A percentile compares a stretch with the other conserved stretches of the same genome.
These are phyloP conservation scores for Metopia argyrocephala DNA, from an alignment of 2,888 invertebrate species.

Conservation along the genomic window DNA sequence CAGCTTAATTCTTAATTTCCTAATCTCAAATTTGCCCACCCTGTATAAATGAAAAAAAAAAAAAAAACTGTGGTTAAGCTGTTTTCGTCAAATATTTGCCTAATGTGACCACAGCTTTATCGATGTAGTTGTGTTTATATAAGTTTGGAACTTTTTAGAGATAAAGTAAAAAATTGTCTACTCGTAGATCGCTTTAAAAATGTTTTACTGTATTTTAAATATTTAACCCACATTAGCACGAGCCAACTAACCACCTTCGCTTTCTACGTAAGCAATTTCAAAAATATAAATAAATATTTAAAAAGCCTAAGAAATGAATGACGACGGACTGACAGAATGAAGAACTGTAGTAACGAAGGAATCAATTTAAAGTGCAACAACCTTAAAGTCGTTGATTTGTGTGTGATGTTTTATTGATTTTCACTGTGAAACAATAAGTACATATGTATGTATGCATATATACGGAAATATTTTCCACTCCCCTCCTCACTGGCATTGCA, in stretches of 20 bases:
- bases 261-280: neutral
- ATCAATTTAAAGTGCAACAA: conserved; percentile 62
- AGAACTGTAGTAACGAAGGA: conserved; percentile 55
- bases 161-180: no score
- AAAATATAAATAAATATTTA: neutral
- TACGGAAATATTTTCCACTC: neutral
- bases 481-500: neutral
- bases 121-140: no score
- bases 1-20: no score
- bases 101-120: no score
- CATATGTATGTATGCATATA: neutral
- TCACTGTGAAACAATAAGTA: conserved; percentile 3
- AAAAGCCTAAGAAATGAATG: no score
- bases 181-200: no score
- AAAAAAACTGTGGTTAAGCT: no score
- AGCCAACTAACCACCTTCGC: neutral
- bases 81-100: no score
- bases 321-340: conserved; percentile 14
- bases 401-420: conserved; percentile 34
- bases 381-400: conserved; percentile 61
- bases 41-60: no score
- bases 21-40: no score
- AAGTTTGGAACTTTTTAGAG: no score
- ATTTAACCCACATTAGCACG: conserved; percentile 45
- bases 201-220: neutral